These are phyloP conservation scores for Mayetiola destructor DNA, from an alignment of 2,888 invertebrate genomes.

Conservation along the genomic window DNA sequence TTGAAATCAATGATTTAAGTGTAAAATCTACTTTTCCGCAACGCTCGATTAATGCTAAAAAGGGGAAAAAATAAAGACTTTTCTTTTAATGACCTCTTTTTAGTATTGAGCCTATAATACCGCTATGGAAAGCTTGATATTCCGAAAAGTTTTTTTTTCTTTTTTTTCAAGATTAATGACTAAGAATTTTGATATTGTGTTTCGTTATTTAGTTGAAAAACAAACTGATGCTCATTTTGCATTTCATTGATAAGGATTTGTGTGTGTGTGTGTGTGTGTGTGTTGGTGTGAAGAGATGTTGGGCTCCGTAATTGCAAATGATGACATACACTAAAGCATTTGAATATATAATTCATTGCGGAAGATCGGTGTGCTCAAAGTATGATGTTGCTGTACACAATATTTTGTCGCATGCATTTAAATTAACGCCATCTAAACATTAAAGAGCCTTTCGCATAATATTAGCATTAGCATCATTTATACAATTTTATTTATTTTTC, in stretches of 20 bases:
- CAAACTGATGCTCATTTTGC: too few species aligned
- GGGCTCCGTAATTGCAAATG: neutral
- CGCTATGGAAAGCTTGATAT: too few species aligned
- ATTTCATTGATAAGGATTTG: neutral
- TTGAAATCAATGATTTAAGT: too few species aligned
- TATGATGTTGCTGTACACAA: slow-evolving; percentile 3
- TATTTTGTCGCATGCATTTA: slow-evolving; percentile 5
- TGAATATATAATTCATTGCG: slow-evolving; percentile 3
- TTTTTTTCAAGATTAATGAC: neutral
- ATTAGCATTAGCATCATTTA: slow-evolving; percentile 3
- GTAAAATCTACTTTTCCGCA: too few species aligned
- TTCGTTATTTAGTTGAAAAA: neutral
- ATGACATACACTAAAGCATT: too few species aligned
- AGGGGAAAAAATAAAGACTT: too few species aligned
- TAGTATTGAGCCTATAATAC: too few species aligned
- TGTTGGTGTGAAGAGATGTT: neutral
- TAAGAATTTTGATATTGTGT: neutral
- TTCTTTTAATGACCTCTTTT: too few species aligned
- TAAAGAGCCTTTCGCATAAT: slow-evolving; percentile 8
- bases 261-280: neutral
- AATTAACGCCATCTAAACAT: too few species aligned
- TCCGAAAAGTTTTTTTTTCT: too few species aligned
- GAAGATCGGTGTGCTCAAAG: neutral
- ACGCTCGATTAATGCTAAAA: too few species aligned
- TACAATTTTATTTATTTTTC: slow-evolving; percentile 3